Percentiles rank a stretch among this genome's conserved stretches.
These are phyloP conservation scores for Colinus virginianus DNA, from an alignment of 2,113 vertebrate genomes.

Conservation along the genomic window DNA sequence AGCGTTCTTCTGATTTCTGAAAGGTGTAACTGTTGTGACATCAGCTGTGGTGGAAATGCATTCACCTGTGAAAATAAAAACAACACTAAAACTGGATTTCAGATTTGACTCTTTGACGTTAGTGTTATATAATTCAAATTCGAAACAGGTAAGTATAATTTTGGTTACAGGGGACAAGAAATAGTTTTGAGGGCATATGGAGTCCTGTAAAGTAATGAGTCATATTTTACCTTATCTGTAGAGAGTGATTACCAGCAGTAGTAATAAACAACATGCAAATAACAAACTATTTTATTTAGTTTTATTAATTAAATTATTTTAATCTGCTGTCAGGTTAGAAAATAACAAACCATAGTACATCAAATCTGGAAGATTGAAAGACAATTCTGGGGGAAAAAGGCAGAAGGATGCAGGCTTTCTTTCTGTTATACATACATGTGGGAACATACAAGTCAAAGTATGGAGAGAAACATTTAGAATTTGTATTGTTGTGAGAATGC, in stretches of 20 bases:
- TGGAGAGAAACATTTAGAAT: not conserved
- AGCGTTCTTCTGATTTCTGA: slow-evolving; percentile 27
- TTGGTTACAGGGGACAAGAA: not conserved
- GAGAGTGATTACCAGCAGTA: not conserved
- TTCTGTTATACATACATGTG: fast-evolving
- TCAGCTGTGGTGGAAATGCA: slow-evolving; percentile 92
- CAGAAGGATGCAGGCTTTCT: not conserved
- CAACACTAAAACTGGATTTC: slow-evolving; percentile 88
- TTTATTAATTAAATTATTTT: not conserved
- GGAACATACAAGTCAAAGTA: not conserved
- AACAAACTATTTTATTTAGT: not conserved
- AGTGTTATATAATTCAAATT: slow-evolving; percentile 84
- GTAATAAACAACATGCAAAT: not conserved
- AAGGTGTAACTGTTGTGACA: slow-evolving; percentile 90
- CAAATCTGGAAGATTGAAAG: not conserved
- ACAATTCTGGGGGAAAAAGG: not conserved
- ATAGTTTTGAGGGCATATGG: not conserved
- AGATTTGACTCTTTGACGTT: slow-evolving; percentile 92
- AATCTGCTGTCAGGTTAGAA: not conserved
- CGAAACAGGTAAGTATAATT: slow-evolving; percentile 79
- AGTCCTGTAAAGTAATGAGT: not conserved
- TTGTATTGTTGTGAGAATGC: not conserved
- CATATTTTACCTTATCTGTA: not conserved
- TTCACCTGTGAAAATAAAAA: slow-evolving; percentile 84
- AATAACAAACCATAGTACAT: not conserved